Conservation (phyloP, 2,888 invertebrate genomes). For the Pycnomerus fuliginosus region DNA sequence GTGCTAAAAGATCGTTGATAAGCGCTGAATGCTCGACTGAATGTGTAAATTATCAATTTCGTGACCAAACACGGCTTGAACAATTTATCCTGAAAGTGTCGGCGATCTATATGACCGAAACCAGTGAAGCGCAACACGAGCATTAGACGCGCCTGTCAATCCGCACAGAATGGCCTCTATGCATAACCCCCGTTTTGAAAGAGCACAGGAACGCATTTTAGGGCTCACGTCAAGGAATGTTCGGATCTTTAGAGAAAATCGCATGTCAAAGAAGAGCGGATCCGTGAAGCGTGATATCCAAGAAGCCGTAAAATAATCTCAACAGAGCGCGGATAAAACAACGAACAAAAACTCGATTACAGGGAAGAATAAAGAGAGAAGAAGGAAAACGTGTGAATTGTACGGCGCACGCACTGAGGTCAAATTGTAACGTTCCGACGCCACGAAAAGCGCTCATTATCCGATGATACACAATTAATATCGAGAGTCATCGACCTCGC, state of each 20-base stretch:
- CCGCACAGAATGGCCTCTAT: slow-evolving; percentile 16
- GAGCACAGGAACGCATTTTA: slow-evolving; percentile 1
- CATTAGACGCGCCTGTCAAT: slow-evolving; percentile 20
- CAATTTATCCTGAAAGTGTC: too few species aligned
- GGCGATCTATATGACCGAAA: neutral
- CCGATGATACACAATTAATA: slow-evolving; percentile 1
- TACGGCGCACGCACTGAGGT: slow-evolving; percentile 18
- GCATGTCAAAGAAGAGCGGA: slow-evolving; percentile 18
- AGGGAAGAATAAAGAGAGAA: slow-evolving; percentile 8
- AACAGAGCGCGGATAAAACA: slow-evolving; percentile 17
- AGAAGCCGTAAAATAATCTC: slow-evolving; percentile 29
- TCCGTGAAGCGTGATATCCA: slow-evolving; percentile 25
- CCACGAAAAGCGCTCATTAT: slow-evolving; percentile 25
- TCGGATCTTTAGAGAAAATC: slow-evolving; percentile 23
- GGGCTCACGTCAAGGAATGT: slow-evolving; percentile 4
- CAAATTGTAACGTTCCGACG: slow-evolving; percentile 18
- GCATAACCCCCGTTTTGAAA: slow-evolving; percentile 11
- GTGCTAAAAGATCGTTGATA: too few species aligned
- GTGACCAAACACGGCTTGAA: too few species aligned
- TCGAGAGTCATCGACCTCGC: slow-evolving; percentile 39
- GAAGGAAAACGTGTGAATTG: slow-evolving; percentile 16
- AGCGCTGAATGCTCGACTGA: too few species aligned
- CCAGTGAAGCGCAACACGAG: slow-evolving; percentile 17
- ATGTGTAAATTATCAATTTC: slow-evolving; percentile 8
- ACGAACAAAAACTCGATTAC: slow-evolving; percentile 22